Base-by-base conservation (phyloP, 2,888 invertebrate species). In the Gymnocheta viridis region DNA sequence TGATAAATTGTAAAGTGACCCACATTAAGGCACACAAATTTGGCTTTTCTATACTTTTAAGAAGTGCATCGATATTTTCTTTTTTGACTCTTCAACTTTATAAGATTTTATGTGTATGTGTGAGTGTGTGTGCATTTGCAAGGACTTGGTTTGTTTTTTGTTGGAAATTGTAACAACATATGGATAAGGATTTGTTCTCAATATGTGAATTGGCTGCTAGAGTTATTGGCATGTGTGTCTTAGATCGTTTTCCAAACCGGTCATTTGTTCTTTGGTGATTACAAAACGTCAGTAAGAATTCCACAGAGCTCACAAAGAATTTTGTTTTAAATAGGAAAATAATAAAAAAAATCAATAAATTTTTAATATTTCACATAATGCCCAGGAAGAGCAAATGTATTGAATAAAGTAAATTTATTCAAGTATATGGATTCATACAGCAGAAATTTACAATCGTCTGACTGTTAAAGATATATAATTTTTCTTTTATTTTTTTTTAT, bases 251-350 rank as follows among this genome's bases (percentile, higher is more conserved):
- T 51, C 51, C 54, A 44, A 17, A 73, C 12, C 38, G 80, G 80
- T 73, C 73, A 80, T 73, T 73, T 73, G 49, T 66, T 67, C 32
- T 51, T 49, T 58, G 72, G 66, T 22, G 73, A 73, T 73, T 73
- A 51, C 22, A 51, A 51, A 73, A 66, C 29, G 66, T 80, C 66
- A 80, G 14, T 41, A 54, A 32, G 41, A 79, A 51, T 44, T 9
- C 62, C 32, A 19, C 54, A 79, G 70, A 70, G 62, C 22, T 14
- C 35, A 14, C 5, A 79, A 79, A 24, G 70, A 70, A 44, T 69
- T 60, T 38, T 0, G 4, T 32, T 35, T 70, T n/a, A 14, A 29
- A 6, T n/a, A 14, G 22, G 12, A 7, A 54, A 24, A 41, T 35
- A n/a, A n/a, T n/a, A n/a, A n/a, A n/a, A n/a, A n/a, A n/a, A n/a